These are phyloP conservation scores for Xyrauchen texanus DNA, from an alignment of 2,113 vertebrate species.

Conservation along the genomic window DNA sequence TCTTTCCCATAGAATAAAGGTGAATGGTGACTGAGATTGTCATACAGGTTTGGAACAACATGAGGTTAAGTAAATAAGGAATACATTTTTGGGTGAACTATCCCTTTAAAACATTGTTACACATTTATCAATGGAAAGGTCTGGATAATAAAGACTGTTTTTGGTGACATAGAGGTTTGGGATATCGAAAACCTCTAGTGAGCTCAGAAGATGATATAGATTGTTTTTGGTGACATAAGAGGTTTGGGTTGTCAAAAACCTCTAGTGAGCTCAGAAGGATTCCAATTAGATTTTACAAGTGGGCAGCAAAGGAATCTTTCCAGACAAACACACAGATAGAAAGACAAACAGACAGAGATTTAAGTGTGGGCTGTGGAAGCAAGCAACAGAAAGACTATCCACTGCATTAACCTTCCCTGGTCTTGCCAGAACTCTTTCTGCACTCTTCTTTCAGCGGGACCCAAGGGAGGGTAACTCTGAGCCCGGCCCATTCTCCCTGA, in stretches of 20 bases:
- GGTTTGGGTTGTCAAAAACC: background rate
- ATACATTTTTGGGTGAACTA: too few relatives aligned
- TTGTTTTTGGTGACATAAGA: background rate
- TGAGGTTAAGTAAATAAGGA: too few relatives aligned
- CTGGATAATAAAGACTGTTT: background rate
- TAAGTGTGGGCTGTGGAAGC: conserved; percentile 62
- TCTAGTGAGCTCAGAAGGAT: background rate
- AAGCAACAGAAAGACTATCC: conserved; percentile 92
- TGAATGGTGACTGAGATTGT: too few relatives aligned
- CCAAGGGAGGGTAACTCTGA: conserved; percentile 98
- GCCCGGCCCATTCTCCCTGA: conserved; percentile 90
- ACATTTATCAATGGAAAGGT: background rate
- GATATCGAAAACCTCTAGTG: background rate
- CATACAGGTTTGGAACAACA: too few relatives aligned
- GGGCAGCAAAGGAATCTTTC: conserved; percentile 25
- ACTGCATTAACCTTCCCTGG: conserved; percentile 93
- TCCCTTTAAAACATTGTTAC: background rate
- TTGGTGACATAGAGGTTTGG: background rate
- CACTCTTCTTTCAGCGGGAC: conserved; percentile 98
- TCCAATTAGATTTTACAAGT: conserved; percentile 21
- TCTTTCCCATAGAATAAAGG: too few relatives aligned
- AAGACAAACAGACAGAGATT: conserved; percentile 54
- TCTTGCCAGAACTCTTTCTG: conserved; percentile 85
- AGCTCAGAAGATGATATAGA: background rate
- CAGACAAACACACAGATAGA: conserved; percentile 52